Conservation (phyloP, 2,797 vertebrate species). For the Lagorchestes hirsutus region DNA sequence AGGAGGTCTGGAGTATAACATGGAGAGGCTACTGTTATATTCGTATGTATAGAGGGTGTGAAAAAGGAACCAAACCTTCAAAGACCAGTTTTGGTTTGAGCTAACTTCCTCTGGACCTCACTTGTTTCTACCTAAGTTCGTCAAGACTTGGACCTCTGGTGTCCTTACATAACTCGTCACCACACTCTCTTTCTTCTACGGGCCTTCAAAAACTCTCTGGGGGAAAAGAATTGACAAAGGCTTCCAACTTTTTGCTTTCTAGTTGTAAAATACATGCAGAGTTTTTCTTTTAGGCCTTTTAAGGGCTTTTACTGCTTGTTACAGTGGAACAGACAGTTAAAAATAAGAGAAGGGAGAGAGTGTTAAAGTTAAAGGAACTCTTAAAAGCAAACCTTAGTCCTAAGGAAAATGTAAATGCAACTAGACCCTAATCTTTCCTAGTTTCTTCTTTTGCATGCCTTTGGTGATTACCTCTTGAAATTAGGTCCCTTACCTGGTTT, state of each 20-base stretch:
- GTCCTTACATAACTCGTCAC: neutral
- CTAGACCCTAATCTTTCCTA: neutral
- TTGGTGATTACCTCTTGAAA: neutral
- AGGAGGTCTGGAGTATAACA: neutral
- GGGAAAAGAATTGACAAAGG: neutral
- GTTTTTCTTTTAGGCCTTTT: neutral
- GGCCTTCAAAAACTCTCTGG: neutral
- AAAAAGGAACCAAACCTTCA: neutral
- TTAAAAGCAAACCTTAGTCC: neutral
- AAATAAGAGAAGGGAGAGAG: neutral
- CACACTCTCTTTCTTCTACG: neutral
- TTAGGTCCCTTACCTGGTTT: neutral
- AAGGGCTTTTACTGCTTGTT: neutral
- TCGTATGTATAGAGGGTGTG: neutral
- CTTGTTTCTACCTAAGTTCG: neutral
- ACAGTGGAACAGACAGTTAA: neutral
- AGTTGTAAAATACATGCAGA: neutral
- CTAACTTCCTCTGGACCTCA: neutral
- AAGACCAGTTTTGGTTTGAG: neutral
- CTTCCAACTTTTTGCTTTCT: slow-evolving; percentile 7
- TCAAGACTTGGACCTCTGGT: neutral
- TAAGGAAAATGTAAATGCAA: neutral
- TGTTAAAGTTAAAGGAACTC: neutral
- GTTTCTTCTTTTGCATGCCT: neutral
- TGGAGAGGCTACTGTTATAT: neutral